Conservation (phyloP, 2,888 invertebrate species). For the Reticulitermes lucifugus region DNA sequence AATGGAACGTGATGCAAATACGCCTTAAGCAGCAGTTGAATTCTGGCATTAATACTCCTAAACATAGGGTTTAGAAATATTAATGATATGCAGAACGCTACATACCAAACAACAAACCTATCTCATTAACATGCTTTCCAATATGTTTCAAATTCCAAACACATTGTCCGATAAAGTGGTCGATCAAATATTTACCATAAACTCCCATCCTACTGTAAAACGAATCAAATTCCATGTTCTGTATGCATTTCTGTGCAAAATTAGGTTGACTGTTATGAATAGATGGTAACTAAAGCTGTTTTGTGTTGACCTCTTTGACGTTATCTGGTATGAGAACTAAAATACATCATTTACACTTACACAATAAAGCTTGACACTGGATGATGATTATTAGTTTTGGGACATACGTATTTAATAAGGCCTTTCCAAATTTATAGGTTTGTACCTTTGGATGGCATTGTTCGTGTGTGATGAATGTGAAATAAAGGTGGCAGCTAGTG, state of each 20-base stretch:
- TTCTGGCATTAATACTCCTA: background rate
- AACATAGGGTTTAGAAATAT: background rate
- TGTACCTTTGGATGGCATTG: too few species aligned
- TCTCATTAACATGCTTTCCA: background rate
- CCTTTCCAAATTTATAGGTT: too few species aligned
- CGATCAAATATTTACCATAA: constrained; percentile 11
- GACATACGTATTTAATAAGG: too few species aligned
- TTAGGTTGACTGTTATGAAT: too few species aligned
- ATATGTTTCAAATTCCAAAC: background rate
- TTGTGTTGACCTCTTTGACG: too few species aligned
- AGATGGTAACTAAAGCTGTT: too few species aligned
- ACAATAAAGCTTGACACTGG: too few species aligned
- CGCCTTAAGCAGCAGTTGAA: background rate
- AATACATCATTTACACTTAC: too few species aligned
- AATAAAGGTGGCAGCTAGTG: too few species aligned
- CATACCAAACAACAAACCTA: background rate
- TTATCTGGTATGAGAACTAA: too few species aligned
- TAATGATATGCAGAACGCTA: constrained; percentile 5
- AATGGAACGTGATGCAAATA: background rate
- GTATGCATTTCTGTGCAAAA: background rate
- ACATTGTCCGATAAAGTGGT: constrained; percentile 13
- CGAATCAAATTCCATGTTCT: background rate
- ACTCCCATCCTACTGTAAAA: background rate
- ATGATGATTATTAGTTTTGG: too few species aligned
- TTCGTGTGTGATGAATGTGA: too few species aligned